These are phyloP conservation scores for Calidris pygmaea DNA, from an alignment of 2,113 vertebrate genomes.

Conservation along the genomic window DNA sequence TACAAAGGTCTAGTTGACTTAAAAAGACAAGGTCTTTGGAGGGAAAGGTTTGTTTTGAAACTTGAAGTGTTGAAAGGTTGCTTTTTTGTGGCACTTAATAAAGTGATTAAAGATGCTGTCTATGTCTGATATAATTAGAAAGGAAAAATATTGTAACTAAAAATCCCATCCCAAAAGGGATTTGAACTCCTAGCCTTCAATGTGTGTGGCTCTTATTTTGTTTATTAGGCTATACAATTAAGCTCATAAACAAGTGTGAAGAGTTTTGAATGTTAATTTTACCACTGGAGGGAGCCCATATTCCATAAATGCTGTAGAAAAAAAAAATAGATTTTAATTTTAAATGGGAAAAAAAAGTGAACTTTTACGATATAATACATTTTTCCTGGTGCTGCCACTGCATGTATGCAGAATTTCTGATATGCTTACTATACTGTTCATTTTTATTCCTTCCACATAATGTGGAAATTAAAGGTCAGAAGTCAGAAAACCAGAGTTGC, in stretches of 20 bases:
- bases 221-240: neutral
- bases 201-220: neutral
- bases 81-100: neutral
- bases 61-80: neutral
- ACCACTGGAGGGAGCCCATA: constrained; percentile 80
- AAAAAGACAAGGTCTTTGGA: neutral
- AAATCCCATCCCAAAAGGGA: neutral
- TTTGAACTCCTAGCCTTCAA: neutral
- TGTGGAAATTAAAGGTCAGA: neutral
- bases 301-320: constrained; percentile 39
- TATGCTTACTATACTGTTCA: neutral
- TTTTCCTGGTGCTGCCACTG: neutral
- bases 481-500: neutral
- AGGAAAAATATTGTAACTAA: neutral
- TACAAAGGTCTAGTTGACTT: neutral
- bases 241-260: neutral
- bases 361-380: neutral
- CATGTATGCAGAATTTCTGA: neutral
- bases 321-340: neutral
- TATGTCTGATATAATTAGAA: neutral
- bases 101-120: neutral
- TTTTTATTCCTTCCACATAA: neutral
- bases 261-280: constrained; percentile 50
- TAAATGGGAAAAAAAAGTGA: neutral
- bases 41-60: neutral